These are phyloP conservation scores for Zaprionus lachaisei DNA, from an alignment of 1,140 invertebrate genomes.

Conservation along the genomic window DNA sequence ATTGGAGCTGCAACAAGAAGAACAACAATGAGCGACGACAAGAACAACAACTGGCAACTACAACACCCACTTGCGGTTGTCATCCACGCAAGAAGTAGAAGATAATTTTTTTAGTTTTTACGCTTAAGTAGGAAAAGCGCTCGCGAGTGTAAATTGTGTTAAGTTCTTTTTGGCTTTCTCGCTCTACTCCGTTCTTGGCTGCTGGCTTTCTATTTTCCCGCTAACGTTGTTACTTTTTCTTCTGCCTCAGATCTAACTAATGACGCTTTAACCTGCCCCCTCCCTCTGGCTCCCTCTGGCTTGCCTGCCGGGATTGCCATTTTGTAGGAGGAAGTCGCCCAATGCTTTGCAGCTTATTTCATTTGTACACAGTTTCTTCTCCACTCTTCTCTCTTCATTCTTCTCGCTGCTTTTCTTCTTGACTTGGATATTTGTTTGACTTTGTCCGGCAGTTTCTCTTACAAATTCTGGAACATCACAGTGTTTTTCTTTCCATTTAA, in stretches of 20 bases:
- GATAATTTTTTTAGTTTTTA: slow-evolving; percentile 69
- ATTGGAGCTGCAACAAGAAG: slow-evolving; percentile 68
- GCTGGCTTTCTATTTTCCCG: slow-evolving; percentile 70
- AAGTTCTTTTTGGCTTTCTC: slow-evolving; percentile 80
- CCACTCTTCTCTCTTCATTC: background rate
- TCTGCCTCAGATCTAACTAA: slow-evolving; percentile 66
- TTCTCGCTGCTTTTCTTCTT: slow-evolving; percentile 1
- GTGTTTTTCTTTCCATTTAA: slow-evolving; percentile 38
- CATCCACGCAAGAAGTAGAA: slow-evolving; percentile 34
- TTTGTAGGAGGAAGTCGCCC: slow-evolving; percentile 51
- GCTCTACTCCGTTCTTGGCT: slow-evolving; percentile 24
- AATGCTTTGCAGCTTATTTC: slow-evolving; percentile 32
- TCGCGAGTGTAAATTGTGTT: slow-evolving; percentile 81
- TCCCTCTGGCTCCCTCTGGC: background rate
- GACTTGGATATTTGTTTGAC: background rate
- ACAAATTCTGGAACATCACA: slow-evolving; percentile 67
- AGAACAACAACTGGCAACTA: slow-evolving; percentile 20
- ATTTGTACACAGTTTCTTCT: slow-evolving; percentile 15
- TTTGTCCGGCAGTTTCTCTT: slow-evolving; percentile 59
- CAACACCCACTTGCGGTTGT: slow-evolving; percentile 76
- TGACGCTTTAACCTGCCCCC: slow-evolving; percentile 58
- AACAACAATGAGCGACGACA: slow-evolving; percentile 19
- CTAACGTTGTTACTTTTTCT: slow-evolving; percentile 14
- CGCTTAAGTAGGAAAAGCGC: slow-evolving; percentile 74
- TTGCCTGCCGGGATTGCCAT: slow-evolving; percentile 37